Percentiles rank a stretch among this genome's conserved stretches.
Conservation (phyloP, 2,888 invertebrate species). For the Drosophila mimica region DNA sequence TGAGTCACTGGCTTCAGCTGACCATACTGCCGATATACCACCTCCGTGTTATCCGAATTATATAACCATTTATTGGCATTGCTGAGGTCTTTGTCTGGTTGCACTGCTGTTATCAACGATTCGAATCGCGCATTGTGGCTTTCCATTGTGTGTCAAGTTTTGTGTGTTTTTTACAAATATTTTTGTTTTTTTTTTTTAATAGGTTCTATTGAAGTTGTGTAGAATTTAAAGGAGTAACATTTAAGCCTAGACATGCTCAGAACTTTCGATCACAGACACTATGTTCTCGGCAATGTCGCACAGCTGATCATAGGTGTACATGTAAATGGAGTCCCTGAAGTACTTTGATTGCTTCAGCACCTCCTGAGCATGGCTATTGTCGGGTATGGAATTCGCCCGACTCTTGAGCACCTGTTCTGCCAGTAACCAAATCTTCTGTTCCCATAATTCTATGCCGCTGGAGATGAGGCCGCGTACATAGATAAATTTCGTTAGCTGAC, state of each 20-base stretch:
- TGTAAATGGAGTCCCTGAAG: constrained; percentile 67
- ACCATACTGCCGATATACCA: neutral
- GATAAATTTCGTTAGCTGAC: constrained; percentile 43
- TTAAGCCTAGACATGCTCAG: constrained; percentile 38
- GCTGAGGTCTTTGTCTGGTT: fast-evolving
- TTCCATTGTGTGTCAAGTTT: constrained; percentile 3
- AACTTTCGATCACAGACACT: constrained; percentile 77
- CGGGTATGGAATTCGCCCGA: neutral
- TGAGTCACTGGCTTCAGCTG: constrained; percentile 13
- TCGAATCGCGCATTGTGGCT: neutral
- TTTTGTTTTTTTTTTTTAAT: neutral
- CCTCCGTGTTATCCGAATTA: constrained; percentile 17
- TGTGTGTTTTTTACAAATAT: neutral
- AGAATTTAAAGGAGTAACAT: neutral
- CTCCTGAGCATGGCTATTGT: neutral
- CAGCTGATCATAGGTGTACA: constrained; percentile 67
- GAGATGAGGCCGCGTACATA: constrained; percentile 72
- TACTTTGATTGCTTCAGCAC: constrained; percentile 41
- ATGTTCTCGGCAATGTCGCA: constrained; percentile 74
- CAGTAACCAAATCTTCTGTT: constrained; percentile 44
- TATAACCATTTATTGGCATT: constrained; percentile 19
- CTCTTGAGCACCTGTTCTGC: constrained; percentile 41
- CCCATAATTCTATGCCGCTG: constrained; percentile 70
- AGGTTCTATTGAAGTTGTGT: neutral
- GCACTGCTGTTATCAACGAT: constrained; percentile 15